Evolutionary conservation across 2,888 invertebrate genomes (phyloP).

Genomic region (Callimorpha dominula): DNA sequence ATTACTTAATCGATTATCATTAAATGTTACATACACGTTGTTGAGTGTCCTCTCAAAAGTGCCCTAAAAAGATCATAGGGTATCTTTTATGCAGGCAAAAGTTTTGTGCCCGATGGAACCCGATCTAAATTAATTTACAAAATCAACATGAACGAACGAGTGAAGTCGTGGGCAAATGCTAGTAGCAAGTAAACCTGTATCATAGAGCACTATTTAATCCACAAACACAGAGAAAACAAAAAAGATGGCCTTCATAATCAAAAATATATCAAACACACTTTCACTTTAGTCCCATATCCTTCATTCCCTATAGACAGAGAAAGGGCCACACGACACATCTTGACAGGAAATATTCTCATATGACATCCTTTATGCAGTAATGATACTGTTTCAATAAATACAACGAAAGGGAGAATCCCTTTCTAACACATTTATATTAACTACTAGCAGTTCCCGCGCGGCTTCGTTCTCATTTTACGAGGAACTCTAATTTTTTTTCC

Average conservation of each 20-base stretch:
- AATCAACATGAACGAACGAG: too few relatives aligned
- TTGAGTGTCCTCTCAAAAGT: too few relatives aligned
- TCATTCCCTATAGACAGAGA: constrained; percentile 35
- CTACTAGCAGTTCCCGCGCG: background rate
- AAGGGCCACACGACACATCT: constrained; percentile 13
- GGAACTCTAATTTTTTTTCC: too few relatives aligned
- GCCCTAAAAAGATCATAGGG: too few relatives aligned
- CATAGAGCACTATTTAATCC: background rate
- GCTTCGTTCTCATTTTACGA: too few relatives aligned
- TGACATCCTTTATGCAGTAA: background rate
- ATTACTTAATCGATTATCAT: too few relatives aligned
- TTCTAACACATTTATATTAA: background rate
- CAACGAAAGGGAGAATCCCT: background rate
- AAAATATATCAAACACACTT: constrained; percentile 22
- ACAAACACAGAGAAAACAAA: background rate
- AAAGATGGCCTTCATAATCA: background rate
- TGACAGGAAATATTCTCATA: constrained; percentile 19
- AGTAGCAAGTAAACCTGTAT: background rate
- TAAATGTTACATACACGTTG: too few relatives aligned
- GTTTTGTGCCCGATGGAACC: too few relatives aligned
- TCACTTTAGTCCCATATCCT: constrained; percentile 25
- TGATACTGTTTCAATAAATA: constrained; percentile 5
- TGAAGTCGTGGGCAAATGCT: too few relatives aligned
- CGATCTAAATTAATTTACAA: too few relatives aligned
- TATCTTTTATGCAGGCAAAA: too few relatives aligned